Evolutionary conservation across 2,113 vertebrate species (phyloP), one percentile per base, ranked within the genome.

Genomic region (Puntigrus tetrazona): DNA sequence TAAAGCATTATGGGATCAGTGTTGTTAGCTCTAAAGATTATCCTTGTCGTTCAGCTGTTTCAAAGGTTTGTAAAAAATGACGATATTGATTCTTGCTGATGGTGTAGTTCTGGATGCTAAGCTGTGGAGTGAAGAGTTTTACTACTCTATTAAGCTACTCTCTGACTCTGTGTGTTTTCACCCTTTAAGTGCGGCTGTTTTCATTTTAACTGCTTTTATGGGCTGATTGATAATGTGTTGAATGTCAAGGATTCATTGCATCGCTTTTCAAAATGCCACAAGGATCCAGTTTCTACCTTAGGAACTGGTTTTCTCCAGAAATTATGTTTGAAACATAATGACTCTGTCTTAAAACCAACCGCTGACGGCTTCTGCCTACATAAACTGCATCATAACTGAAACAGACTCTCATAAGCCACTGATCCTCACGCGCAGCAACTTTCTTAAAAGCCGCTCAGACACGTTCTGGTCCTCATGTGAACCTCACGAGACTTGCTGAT

Each of bases 81-180:
- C 36, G 18, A 11, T 80, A 67, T 50, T 81, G 61, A 81, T 81
- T 81, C 16, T 81, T 65, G 61, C 18, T n/a, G 38, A 67, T 34
- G 78, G 41, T 81, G 78, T n/a, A 50, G 11, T 45, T 81, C 78
- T 81, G 61, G 61, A 81, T 50, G 78, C 29, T 81, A n/a, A 67
- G 59, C 41, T 81, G 78, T 81, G 41, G 38, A 11, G 41, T 67
- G 61, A 67, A 38, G 18, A 67, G 61, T 67, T 80, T 67, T 14
- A 67, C 27, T 67, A 11, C 27, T 67, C 27, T 13, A 13, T 43
- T 43, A 79, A 63, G 76, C 25, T 59, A 18, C 16, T 67, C 43
- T 29, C 5, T 14, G 4, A 61, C 52, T 80, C 14, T 63, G 8
- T 78, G 55, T 61, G 31, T 36, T 57, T 41, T 38, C 34, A 25